Percentiles rank a stretch among this genome's conserved stretches.
These are phyloP conservation scores for Aphidius ervi DNA, from an alignment of 1,140 invertebrate species.

Conservation along the genomic window DNA sequence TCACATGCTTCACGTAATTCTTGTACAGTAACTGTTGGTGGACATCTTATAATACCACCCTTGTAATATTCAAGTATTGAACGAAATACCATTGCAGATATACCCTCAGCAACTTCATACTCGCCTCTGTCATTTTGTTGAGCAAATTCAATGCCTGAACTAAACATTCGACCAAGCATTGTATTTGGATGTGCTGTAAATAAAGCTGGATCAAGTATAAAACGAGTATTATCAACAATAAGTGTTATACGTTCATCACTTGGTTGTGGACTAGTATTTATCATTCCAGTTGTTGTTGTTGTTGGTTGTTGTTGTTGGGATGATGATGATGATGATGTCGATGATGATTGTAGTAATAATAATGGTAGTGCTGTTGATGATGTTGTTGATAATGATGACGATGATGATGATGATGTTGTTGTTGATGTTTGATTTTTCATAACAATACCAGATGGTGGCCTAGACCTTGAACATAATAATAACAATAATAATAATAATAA, in stretches of 20 bases:
- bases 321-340: too few species aligned
- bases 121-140: constrained; percentile 94
- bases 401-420: too few species aligned
- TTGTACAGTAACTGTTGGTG: constrained; percentile 78
- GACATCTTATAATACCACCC: constrained; percentile 82
- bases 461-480: too few species aligned
- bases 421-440: too few species aligned
- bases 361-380: too few species aligned
- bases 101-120: constrained; percentile 97
- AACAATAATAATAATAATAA: too few species aligned
- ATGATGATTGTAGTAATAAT: too few species aligned
- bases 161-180: constrained; percentile 94
- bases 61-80: constrained; percentile 96
- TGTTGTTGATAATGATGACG: too few species aligned
- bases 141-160: constrained; percentile 87
- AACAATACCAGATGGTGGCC: too few species aligned
- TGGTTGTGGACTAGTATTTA: constrained; percentile 31
- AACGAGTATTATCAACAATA: constrained; percentile 87
- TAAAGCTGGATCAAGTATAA: constrained; percentile 84
- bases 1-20: constrained; percentile 98
- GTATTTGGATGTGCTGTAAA: constrained; percentile 83
- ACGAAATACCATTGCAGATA: constrained; percentile 91
- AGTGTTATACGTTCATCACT: constrained; percentile 80
- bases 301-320: constrained; percentile 17
- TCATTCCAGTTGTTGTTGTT: constrained; percentile 31